These are phyloP conservation scores for Thermophis baileyi DNA, from an alignment of 2,113 vertebrate species.

Conservation along the genomic window DNA sequence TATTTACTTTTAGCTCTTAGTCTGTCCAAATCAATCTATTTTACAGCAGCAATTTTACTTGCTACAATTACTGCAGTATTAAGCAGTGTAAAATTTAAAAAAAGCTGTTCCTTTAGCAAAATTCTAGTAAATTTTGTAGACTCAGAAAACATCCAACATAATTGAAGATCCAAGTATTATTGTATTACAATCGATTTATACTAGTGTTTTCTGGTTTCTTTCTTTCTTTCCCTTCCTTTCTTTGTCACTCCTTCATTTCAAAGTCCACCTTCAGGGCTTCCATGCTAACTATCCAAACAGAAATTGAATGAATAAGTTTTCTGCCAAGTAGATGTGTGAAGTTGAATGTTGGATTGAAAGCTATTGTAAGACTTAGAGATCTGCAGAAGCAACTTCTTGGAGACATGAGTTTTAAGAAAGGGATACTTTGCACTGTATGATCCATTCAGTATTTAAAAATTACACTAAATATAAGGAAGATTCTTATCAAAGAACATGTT, in stretches of 20 bases:
- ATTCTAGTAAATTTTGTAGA: not conserved
- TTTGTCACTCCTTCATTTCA: not conserved
- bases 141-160: not conserved
- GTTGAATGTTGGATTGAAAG: not conserved
- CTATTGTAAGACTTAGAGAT: not conserved
- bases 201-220: not conserved
- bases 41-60: not conserved
- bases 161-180: not conserved
- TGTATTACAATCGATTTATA: not conserved
- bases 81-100: not conserved
- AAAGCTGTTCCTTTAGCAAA: not conserved
- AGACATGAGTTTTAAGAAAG: not conserved
- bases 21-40: not conserved
- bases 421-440: not conserved
- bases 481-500: not conserved
- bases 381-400: not conserved
- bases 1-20: not conserved
- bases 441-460: not conserved
- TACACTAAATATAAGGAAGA: not conserved
- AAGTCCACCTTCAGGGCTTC: not conserved
- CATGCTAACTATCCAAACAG: not conserved
- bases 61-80: not conserved
- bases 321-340: not conserved
- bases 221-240: not conserved
- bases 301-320: not conserved